Evolutionary conservation across 2,797 vertebrate genomes (phyloP).

Genomic region (Liasis olivaceus): DNA sequence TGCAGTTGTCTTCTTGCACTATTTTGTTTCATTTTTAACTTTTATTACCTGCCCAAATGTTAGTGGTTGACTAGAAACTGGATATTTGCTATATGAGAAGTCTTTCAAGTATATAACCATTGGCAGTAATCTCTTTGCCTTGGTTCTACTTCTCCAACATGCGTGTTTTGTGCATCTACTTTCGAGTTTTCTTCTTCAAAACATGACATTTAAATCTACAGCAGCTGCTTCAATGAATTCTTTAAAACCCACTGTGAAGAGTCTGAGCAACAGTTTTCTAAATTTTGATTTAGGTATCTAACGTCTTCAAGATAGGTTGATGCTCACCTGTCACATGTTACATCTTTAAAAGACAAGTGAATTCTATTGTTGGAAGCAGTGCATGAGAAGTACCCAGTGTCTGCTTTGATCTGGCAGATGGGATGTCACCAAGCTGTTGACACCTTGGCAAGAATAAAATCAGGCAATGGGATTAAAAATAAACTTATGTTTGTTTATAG

Average conservation of each 20-base stretch:
- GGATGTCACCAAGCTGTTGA: constrained; percentile 10
- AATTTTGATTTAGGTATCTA: not conserved
- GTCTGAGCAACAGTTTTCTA: not conserved
- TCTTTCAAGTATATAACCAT: not conserved
- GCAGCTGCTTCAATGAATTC: not conserved
- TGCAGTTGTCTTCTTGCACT: not conserved
- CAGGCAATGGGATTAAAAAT: constrained; percentile 6
- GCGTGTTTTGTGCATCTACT: not conserved
- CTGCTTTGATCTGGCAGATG: not conserved
- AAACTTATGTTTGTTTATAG: not conserved
- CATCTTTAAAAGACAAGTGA: constrained; percentile 10
- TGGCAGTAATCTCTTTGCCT: not conserved
- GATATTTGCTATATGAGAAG: not conserved
- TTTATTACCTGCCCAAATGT: not conserved
- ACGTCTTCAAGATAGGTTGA: constrained; percentile 4
- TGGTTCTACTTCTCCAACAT: not conserved
- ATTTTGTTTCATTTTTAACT: not conserved
- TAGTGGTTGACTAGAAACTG: not conserved
- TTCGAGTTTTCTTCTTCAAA: constrained; percentile 14
- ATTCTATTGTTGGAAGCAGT: not conserved
- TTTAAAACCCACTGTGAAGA: not conserved
- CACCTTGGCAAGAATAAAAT: constrained; percentile 23
- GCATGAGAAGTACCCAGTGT: not conserved
- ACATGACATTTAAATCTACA: not conserved
- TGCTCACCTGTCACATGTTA: not conserved